Conservation (phyloP, 2,888 invertebrate species). For the Xanthia icteritia region DNA sequence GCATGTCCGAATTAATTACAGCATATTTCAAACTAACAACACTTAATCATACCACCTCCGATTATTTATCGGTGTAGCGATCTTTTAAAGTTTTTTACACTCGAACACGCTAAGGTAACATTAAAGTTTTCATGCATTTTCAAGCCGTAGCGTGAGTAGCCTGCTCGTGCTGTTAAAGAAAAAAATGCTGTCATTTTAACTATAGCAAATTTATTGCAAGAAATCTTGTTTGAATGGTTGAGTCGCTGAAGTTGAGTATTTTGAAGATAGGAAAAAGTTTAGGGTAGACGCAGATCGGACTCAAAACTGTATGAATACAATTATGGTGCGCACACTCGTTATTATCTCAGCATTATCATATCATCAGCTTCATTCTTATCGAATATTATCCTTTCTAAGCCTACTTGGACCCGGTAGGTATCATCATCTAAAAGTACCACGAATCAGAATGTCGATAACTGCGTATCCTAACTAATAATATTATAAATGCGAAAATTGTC, state of each 20-base stretch:
- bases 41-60: slow-evolving; percentile 71
- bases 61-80: slow-evolving; percentile 72
- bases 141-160: slow-evolving; percentile 71
- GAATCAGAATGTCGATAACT: neutral
- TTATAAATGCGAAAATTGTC: too few species aligned
- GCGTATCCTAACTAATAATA: too few species aligned
- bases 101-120: slow-evolving; percentile 80
- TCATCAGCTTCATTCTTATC: too few species aligned
- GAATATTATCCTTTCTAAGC: too few species aligned
- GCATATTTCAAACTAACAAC: slow-evolving; percentile 54
- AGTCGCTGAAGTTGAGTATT: neutral
- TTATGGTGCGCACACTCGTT: neutral
- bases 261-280: slow-evolving; percentile 17
- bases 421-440: too few species aligned
- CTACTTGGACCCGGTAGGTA: neutral
- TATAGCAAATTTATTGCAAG: slow-evolving; percentile 37
- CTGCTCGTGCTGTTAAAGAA: slow-evolving; percentile 73
- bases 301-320: neutral
- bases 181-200: slow-evolving; percentile 52
- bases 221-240: slow-evolving; percentile 24
- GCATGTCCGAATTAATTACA: slow-evolving; percentile 58
- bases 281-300: neutral
- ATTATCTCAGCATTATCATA: too few species aligned
- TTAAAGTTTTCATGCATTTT: slow-evolving; percentile 80
- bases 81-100: slow-evolving; percentile 75